Percentiles rank a stretch among this genome's conserved stretches.
Conservation (phyloP, 2,113 vertebrate species). For the Columbina picui region DNA sequence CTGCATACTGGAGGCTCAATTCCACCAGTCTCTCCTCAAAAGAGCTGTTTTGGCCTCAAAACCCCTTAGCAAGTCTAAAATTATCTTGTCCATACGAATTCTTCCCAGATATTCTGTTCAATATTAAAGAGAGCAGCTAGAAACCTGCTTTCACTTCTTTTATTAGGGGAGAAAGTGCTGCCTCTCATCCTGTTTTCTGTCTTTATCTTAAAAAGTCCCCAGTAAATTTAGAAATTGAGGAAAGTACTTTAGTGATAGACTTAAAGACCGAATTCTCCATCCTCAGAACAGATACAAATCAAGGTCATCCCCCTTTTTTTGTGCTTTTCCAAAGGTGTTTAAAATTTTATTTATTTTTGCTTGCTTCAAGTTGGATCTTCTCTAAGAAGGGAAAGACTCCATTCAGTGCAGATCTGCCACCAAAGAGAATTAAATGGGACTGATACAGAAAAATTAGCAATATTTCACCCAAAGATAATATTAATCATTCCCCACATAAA, state of each 20-base stretch:
- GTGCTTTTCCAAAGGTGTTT: neutral
- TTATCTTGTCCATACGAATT: neutral
- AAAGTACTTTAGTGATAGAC: conserved; percentile 7
- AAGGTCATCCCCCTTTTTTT: conserved; percentile 1
- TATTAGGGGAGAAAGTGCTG: neutral
- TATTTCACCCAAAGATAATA: neutral
- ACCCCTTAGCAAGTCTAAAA: neutral
- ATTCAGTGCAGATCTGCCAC: neutral
- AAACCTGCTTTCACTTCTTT: neutral
- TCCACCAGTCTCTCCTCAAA: neutral
- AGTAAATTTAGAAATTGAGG: conserved; percentile 22
- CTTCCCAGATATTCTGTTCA: neutral
- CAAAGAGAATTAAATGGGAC: neutral
- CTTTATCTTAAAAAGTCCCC: conserved; percentile 26
- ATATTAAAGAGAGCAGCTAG: neutral
- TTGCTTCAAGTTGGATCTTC: neutral
- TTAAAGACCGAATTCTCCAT: neutral
- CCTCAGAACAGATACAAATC: conserved; percentile 29
- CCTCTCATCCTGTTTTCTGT: neutral
- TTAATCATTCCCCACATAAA: neutral
- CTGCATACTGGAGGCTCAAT: neutral
- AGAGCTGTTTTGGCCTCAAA: neutral
- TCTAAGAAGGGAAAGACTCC: neutral
- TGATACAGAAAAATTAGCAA: neutral
- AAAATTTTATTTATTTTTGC: neutral